These are phyloP conservation scores for Brachionus sp. DNA, from an alignment of 1,140 invertebrate species.

Conservation along the genomic window DNA sequence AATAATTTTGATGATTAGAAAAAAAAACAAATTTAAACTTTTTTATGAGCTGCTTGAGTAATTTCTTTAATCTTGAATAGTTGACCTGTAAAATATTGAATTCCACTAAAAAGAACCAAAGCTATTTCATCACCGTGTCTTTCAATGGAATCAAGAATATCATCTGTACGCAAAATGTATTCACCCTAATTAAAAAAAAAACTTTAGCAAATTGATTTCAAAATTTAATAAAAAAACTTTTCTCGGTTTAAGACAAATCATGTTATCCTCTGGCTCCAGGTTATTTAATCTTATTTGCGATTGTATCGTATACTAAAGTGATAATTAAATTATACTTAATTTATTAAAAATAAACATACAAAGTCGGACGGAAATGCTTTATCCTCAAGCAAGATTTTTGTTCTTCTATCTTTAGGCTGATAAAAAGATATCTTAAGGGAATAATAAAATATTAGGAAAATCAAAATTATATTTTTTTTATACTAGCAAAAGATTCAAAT, in stretches of 20 bases:
- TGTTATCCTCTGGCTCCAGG: slow-evolving; percentile 59
- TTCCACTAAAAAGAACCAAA: slow-evolving; percentile 63
- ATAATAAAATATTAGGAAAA: neutral
- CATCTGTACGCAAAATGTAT: slow-evolving; percentile 52
- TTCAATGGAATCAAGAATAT: slow-evolving; percentile 63
- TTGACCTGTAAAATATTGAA: slow-evolving; percentile 69
- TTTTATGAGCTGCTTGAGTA: slow-evolving; percentile 62
- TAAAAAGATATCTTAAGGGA: slow-evolving; percentile 63
- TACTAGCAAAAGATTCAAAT: slow-evolving; percentile 62
- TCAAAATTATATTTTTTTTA: neutral
- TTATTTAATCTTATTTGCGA: slow-evolving; percentile 64
- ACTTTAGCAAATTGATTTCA: neutral
- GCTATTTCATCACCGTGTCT: slow-evolving; percentile 64
- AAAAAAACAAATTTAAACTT: slow-evolving; percentile 21
- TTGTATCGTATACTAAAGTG: slow-evolving; percentile 63
- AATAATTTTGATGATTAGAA: neutral
- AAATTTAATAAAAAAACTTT: slow-evolving; percentile 48
- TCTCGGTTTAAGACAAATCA: slow-evolving; percentile 62
- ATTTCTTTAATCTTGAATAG: slow-evolving; percentile 64
- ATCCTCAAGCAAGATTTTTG: slow-evolving; percentile 65
- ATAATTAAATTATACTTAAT: slow-evolving; percentile 41
- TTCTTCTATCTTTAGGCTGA: slow-evolving; percentile 60
- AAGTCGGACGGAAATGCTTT: slow-evolving; percentile 66
- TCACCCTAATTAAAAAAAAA: neutral
- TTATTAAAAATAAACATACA: neutral